A percentile compares a stretch with the other conserved stretches of the same genome.
phyloP scores from a whole-genome alignment of 2,797 vertebrate species.

The Holocentrus rufus region DNA sequence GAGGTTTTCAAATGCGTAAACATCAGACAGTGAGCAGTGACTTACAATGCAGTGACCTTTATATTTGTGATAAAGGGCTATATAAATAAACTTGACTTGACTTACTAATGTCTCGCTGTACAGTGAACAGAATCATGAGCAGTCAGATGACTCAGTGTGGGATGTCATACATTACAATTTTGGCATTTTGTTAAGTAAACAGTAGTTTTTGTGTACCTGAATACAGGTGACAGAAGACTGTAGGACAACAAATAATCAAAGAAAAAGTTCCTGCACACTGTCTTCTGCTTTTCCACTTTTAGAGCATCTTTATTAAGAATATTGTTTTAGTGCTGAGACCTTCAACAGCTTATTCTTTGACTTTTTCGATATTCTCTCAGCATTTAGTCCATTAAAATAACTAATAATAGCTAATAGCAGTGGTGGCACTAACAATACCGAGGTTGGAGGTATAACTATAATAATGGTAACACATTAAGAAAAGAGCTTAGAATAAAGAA shows the following conservation, averaged over 20 bases:
- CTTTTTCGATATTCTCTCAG: background rate
- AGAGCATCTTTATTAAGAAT: background rate
- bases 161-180: background rate
- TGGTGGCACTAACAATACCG: no score
- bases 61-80: no score
- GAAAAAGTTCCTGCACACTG: constrained; percentile 2
- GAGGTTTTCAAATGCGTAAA: constrained; percentile 17
- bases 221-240: background rate
- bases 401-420: background rate
- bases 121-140: background rate
- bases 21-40: constrained; percentile 17
- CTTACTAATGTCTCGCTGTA: background rate
- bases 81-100: no score
- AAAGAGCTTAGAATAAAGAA: no score
- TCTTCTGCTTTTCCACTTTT: constrained; percentile 5
- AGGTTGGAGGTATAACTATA: no score
- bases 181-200: background rate
- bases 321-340: background rate
- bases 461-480: no score
- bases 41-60: no score
- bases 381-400: constrained; percentile 1
- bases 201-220: constrained; percentile 6
- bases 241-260: background rate
- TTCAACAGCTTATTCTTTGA: background rate
- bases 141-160: background rate